Conservation (phyloP, 2,888 invertebrate species). For the Andrena chrysosceles region DNA sequence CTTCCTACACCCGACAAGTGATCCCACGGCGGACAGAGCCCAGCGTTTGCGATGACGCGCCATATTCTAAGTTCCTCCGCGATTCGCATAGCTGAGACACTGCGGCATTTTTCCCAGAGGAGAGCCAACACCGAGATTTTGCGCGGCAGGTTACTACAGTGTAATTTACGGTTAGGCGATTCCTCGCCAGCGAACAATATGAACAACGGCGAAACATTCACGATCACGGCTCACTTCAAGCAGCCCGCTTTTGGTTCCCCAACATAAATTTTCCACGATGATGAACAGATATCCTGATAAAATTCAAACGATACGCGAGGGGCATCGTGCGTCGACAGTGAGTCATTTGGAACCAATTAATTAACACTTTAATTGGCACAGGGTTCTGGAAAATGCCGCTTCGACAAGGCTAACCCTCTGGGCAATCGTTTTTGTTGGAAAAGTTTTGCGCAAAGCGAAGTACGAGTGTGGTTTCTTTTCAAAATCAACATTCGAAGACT, state of each 20-base stretch:
- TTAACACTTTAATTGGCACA: too few relatives aligned
- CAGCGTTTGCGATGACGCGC: constrained; percentile 66
- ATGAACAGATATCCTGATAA: constrained; percentile 33
- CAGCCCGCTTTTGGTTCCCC: background rate
- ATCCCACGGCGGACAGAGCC: constrained; percentile 53
- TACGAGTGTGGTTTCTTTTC: too few relatives aligned
- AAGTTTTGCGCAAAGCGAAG: too few relatives aligned
- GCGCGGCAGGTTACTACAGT: constrained; percentile 33
- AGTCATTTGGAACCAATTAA: background rate
- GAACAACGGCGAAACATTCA: constrained; percentile 32
- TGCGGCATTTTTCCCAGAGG: background rate
- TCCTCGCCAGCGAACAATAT: constrained; percentile 27
- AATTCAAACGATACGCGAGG: constrained; percentile 15
- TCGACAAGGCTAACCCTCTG: too few relatives aligned
- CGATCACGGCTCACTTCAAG: constrained; percentile 34
- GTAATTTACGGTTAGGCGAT: constrained; percentile 1
- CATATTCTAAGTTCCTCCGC: constrained; percentile 41
- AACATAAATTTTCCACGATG: constrained; percentile 23
- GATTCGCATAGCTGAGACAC: background rate
- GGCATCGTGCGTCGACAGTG: constrained; percentile 27
- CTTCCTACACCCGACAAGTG: constrained; percentile 66
- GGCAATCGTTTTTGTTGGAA: too few relatives aligned
- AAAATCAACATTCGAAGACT: too few relatives aligned
- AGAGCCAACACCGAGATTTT: background rate
- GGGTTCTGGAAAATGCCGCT: too few relatives aligned